Base-by-base conservation (phyloP, 2,888 invertebrate species). In the Orthonychiurus folsomi region DNA sequence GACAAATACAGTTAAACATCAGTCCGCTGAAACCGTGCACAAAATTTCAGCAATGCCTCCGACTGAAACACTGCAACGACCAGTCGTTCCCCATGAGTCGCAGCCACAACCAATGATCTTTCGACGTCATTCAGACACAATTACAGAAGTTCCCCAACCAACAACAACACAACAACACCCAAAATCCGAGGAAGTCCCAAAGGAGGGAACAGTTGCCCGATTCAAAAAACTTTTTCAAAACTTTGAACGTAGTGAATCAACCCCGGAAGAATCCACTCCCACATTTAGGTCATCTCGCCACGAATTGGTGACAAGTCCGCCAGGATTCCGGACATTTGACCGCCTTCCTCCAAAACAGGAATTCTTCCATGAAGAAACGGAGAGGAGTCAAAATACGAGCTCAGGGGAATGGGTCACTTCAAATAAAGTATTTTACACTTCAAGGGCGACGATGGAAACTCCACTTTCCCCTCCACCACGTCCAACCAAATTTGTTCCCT, bases 401-500 rank as follows among this genome's bases (percentile, higher is more conserved):
- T 5, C 5, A 9, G 37, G 9, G 15, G 37, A 37, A 37, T 37
- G 37, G 37, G n/a, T n/a, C n/a, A n/a, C n/a, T n/a, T 5, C 37
- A 9, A 37, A 37, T 37, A 37, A 37, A 37, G 37, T 37, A 9
- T 9, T 9, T 9, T 37, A 37, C 37, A 5, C 9, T 9, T 5
- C 3, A 3, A 9, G 3, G n/a, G 9, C 37, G 5, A 15, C 5
- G 9, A 37, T 37, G 37, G 15, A 5, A 15, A 37, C 9, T 37
- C 37, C 37, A 37, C 15, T 37, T 9, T 37, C 37, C 37, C 37
- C 37, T 37, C 5, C 37, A 3, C 3, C 50, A 2, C 48, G 50
- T 9, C 85, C 85, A 61, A 84, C 84, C 25, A 85, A 82, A 77
- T 86, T 86, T 75, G 77, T 82, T 23, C 84, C 82, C 76, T 80